phyloP scores from a whole-genome alignment of 1,140 invertebrate species.

The Helicoverpa armigera region DNA sequence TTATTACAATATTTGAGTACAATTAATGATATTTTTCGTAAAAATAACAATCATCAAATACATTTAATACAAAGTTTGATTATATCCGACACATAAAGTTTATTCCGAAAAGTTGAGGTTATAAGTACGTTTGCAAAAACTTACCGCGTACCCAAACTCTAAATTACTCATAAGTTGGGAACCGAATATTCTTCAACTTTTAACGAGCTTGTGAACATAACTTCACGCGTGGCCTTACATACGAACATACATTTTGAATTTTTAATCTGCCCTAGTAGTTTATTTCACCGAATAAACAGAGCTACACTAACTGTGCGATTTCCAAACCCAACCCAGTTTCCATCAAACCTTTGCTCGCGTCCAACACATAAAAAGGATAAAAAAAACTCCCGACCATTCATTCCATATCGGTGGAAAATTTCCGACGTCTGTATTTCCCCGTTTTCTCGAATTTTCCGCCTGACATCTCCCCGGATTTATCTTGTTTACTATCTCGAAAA shows the following conservation, averaged over 20 bases:
- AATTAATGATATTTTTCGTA: too few relatives aligned
- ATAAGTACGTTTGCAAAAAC: neutral
- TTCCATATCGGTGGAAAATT: conserved; percentile 40
- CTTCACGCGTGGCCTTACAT: neutral
- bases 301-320: neutral
- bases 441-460: conserved; percentile 31
- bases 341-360: conserved; percentile 24
- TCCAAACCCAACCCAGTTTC: neutral
- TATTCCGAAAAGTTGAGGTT: too few relatives aligned
- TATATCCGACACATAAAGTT: too few relatives aligned
- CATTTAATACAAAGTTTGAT: too few relatives aligned
- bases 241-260: neutral
- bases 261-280: too few relatives aligned
- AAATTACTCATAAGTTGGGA: conserved; percentile 4
- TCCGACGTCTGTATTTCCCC: conserved; percentile 24
- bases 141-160: neutral
- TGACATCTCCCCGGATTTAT: conserved; percentile 32
- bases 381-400: conserved; percentile 24
- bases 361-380: conserved; percentile 12
- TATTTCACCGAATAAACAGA: neutral
- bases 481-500: conserved; percentile 39
- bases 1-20: too few relatives aligned
- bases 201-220: neutral
- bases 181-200: conserved; percentile 7
- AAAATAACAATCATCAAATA: too few relatives aligned